Percentiles rank a stretch among this genome's conserved stretches.
Evolutionary conservation across 2,797 vertebrate species (phyloP).

Genomic region (Typhlichthys subterraneus): DNA sequence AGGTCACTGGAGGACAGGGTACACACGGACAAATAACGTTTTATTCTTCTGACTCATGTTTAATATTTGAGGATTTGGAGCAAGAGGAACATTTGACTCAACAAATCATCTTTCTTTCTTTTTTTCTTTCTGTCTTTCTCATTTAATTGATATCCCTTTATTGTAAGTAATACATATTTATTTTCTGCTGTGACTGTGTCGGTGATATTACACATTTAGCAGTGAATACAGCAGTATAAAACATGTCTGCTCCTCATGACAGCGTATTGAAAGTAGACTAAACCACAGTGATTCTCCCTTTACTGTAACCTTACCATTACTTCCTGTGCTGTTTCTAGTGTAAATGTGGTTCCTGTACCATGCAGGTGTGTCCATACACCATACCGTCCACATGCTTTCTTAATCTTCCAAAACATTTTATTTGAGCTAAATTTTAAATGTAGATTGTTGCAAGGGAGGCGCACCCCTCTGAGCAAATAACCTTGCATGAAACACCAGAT

Average conservation of each 20-base stretch:
- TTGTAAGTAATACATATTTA: not conserved
- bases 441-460: constrained; percentile 10
- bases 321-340: constrained; percentile 3
- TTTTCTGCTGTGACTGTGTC: no score
- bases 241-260: no score
- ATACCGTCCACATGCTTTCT: not conserved
- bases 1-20: constrained; percentile 55
- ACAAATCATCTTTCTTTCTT: not conserved
- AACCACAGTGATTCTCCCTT: no score
- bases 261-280: no score
- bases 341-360: constrained; percentile 12
- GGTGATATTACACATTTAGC: no score
- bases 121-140: not conserved
- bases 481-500: not conserved
- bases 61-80: constrained; percentile 24
- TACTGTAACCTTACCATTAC: not conserved
- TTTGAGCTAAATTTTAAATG: not conserved
- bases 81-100: constrained; percentile 23
- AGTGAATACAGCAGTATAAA: no score
- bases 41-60: constrained; percentile 47
- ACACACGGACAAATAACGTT: constrained; percentile 23
- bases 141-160: not conserved
- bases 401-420: constrained; percentile 18
- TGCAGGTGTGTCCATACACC: constrained; percentile 5
- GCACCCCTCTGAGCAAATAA: not conserved